Conservation (phyloP, 2,113 vertebrate species). For the Serilophus lunatus region DNA sequence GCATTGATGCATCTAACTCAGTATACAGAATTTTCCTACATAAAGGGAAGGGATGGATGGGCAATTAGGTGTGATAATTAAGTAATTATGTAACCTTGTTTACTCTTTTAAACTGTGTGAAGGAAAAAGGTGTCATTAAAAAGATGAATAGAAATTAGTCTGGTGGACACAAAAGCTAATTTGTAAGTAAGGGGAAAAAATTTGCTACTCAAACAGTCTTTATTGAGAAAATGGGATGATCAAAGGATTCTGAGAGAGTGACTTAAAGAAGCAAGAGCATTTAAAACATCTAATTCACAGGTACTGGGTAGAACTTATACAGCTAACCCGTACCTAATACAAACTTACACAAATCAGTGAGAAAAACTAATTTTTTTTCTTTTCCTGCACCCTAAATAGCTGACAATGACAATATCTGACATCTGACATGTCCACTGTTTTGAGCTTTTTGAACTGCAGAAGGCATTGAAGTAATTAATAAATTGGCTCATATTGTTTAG, state of each 20-base stretch:
- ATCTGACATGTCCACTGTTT: background rate
- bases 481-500: background rate
- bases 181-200: background rate
- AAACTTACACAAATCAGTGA: background rate
- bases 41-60: background rate
- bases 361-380: background rate
- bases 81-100: slow-evolving; percentile 6
- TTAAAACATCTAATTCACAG: background rate
- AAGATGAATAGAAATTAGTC: background rate
- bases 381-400: background rate
- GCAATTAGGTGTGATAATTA: slow-evolving; percentile 1
- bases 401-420: background rate
- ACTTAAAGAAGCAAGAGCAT: background rate
- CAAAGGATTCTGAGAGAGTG: background rate
- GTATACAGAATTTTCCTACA: background rate
- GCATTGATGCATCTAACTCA: background rate
- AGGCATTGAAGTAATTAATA: background rate
- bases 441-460: background rate
- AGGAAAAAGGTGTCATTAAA: background rate
- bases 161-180: background rate
- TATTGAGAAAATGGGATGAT: background rate
- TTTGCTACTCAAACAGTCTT: background rate
- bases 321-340: background rate
- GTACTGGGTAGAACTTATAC: background rate
- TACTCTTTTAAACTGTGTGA: background rate